These are phyloP conservation scores for Poecile atricapillus DNA, from an alignment of 2,113 vertebrate species.

Conservation along the genomic window DNA sequence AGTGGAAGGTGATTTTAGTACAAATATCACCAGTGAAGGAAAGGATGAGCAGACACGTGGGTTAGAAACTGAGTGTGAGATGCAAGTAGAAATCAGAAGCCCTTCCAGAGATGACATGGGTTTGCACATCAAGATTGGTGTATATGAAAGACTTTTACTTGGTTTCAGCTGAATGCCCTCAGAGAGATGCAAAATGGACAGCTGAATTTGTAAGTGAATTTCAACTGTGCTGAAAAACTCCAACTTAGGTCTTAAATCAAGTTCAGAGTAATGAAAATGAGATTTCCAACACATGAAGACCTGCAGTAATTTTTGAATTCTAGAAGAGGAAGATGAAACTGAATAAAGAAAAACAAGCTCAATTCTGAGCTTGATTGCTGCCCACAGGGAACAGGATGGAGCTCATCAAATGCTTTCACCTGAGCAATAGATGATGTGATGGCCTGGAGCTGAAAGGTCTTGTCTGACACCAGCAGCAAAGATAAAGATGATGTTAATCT, in stretches of 20 bases:
- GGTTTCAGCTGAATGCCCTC: not conserved
- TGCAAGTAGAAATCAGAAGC: not conserved
- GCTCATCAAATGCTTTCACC: slow-evolving; percentile 7
- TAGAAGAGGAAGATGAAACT: not conserved
- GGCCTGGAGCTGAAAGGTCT: not conserved
- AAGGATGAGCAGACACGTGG: not conserved
- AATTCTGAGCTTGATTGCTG: not conserved
- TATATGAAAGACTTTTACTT: not conserved
- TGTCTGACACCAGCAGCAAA: not conserved
- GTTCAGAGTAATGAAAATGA: not conserved
- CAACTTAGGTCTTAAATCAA: not conserved
- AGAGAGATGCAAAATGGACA: not conserved
- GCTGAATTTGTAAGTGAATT: not conserved
- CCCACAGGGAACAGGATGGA: not conserved
- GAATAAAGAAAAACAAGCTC: not conserved
- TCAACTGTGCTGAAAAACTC: not conserved
- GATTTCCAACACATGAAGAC: not conserved
- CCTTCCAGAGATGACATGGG: not conserved
- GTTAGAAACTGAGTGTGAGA: not conserved
- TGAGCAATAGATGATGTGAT: not conserved
- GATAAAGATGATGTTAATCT: not conserved
- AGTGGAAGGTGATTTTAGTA: not conserved
- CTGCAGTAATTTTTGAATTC: not conserved
- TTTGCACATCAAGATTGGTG: not conserved
- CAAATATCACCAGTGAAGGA: not conserved